These are phyloP conservation scores for Seira musarum DNA, from an alignment of 2,888 invertebrate genomes.

Conservation along the genomic window DNA sequence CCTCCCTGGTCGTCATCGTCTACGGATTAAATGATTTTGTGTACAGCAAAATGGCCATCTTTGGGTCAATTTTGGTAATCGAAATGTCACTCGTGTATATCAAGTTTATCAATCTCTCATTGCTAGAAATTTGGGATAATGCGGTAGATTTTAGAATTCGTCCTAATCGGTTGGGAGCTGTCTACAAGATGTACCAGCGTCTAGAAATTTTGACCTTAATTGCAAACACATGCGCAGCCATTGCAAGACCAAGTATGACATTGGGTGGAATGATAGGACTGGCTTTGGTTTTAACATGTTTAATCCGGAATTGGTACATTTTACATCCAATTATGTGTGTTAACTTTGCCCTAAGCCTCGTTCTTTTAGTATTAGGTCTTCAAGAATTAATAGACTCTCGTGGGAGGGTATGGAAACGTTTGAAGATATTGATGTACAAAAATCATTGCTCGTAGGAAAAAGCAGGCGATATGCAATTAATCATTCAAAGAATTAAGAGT, in stretches of 20 bases:
- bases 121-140: not conserved
- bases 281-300: not conserved
- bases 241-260: not conserved
- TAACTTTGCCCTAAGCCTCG: not conserved
- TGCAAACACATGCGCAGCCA: not conserved
- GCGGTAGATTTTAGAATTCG: not conserved
- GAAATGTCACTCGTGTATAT: slow-evolving; percentile 7
- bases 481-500: no score
- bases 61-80: not conserved
- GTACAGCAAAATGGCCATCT: slow-evolving; percentile 11
- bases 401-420: slow-evolving; percentile 4
- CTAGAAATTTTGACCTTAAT: slow-evolving; percentile 1
- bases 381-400: not conserved
- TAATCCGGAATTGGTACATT: not conserved
- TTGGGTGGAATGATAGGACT: not conserved
- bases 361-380: not conserved
- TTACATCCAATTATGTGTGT: slow-evolving; percentile 3
- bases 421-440: no score
- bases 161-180: not conserved
- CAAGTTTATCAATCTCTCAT: not conserved
- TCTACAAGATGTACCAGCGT: not conserved
- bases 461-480: no score
- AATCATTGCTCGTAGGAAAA: no score
- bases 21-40: slow-evolving; percentile 19
- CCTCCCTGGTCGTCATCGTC: not conserved